Conservation (phyloP, 2,888 invertebrate species). For the Volucella inflata region DNA sequence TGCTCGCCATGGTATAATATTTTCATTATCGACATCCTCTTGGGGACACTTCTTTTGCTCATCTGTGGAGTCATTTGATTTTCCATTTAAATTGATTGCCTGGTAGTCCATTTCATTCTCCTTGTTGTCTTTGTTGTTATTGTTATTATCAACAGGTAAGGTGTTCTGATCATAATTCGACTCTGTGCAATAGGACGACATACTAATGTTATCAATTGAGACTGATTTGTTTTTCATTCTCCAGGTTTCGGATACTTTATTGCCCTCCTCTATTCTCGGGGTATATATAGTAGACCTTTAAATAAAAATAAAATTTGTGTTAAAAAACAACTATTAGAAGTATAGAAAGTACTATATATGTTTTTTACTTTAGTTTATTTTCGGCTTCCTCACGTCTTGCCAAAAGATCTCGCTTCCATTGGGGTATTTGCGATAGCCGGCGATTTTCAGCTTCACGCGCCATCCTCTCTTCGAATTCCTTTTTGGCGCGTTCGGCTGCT, state of each 20-base stretch:
- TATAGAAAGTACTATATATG: too few species aligned
- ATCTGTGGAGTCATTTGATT: constrained; percentile 64
- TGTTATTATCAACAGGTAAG: constrained; percentile 76
- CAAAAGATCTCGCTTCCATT: constrained; percentile 96
- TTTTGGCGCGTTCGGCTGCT: constrained; percentile 95
- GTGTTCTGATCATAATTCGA: constrained; percentile 79
- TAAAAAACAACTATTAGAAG: too few species aligned
- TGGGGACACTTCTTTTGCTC: constrained; percentile 80
- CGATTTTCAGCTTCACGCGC: constrained; percentile 93
- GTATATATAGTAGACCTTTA: constrained; percentile 88
- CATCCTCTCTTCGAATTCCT: constrained; percentile 94
- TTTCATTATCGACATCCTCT: constrained; percentile 86
- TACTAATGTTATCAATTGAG: constrained; percentile 87
- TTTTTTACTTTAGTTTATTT: constrained; percentile 90
- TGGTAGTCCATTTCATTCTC: constrained; percentile 64
- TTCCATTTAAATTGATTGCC: constrained; percentile 64
- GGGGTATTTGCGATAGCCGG: constrained; percentile 93
- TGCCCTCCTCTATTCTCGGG: constrained; percentile 87
- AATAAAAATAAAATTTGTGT: neutral
- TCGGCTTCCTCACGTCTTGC: constrained; percentile 92
- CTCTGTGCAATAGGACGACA: constrained; percentile 81
- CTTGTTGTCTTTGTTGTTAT: constrained; percentile 83
- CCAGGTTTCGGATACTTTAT: constrained; percentile 84
- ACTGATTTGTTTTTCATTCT: constrained; percentile 85
- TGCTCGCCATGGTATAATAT: constrained; percentile 95